phyloP scores from a whole-genome alignment of 2,113 vertebrate species.

The Nestor notabilis region DNA sequence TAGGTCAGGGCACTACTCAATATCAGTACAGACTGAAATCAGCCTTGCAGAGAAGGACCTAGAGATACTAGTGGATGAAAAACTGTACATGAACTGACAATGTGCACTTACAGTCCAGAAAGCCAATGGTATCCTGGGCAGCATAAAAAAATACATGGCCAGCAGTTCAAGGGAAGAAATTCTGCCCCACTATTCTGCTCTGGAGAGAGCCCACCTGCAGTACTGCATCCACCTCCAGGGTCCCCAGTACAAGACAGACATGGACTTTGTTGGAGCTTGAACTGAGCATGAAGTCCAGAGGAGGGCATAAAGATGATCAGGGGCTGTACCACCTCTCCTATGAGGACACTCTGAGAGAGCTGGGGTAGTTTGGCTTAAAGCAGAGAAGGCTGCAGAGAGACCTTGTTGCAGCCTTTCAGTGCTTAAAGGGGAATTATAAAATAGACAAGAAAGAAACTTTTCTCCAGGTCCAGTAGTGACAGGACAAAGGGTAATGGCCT shows the following conservation, averaged over 20 bases:
- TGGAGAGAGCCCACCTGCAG: neutral
- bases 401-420: neutral
- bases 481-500: neutral
- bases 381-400: neutral
- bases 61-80: neutral
- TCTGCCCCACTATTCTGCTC: neutral
- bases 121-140: neutral
- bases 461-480: neutral
- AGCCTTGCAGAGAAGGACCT: neutral
- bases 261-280: neutral
- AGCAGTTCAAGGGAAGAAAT: neutral
- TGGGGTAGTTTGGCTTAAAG: neutral
- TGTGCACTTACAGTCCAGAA: neutral
- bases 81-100: neutral
- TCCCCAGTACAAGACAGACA: neutral
- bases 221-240: neutral
- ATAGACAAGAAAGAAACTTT: neutral
- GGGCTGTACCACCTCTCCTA: neutral
- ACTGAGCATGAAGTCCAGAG: neutral
- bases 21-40: neutral
- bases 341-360: neutral
- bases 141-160: neutral
- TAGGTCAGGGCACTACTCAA: neutral
- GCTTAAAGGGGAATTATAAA: neutral
- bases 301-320: neutral